Evolutionary conservation across 1,140 invertebrate genomes (phyloP), one percentile per base, ranked within the genome.

Genomic region (Diuraphis noxia): DNA sequence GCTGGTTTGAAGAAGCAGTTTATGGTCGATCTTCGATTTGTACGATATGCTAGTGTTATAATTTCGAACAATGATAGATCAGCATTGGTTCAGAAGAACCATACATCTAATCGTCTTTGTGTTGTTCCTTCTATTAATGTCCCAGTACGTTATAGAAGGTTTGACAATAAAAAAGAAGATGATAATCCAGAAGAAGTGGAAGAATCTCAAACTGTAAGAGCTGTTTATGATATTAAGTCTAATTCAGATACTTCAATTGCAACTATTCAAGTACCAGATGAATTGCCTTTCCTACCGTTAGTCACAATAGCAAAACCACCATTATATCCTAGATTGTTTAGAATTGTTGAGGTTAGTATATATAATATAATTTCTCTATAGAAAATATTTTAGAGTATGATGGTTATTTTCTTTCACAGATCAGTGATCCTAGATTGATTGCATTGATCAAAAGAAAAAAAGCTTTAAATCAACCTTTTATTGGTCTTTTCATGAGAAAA

Each of bases 401-500:
- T 92, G 17, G 13, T n/a, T 92, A 38, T 93, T 92, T 92, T 88
- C 92, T 41, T 30, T 95, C 95, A 90, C 93, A 98, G 97, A 95
- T 99, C 30, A 96, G 96, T 38, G 97, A 99, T 95, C 97, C 97
- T 92, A 94, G 96, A 85, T 94, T 99, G 81, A 98, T 99, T 93
- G 97, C 98, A 93, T 93, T 99, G 46, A 96, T 99, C 92, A 95
- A 98, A 94, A 95, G 98, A 92, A 99, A 99, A 95, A 97, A 99
- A 0, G 97, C 97, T 94, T 93, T 99, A 13, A 99, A 98, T 94
- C 98, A 99, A 93, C 99, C 99, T 0, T 99, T 99, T 94, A 97
- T 98, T 92, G 99, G 99, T 56, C 97, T 99, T 30, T 99, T 99
- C 94, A 95, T 99, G 92, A 99, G 99, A 93, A 98, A 97, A 94